Evolutionary conservation across 2,888 invertebrate species (phyloP).

Genomic region (Harpalus rufipes): DNA sequence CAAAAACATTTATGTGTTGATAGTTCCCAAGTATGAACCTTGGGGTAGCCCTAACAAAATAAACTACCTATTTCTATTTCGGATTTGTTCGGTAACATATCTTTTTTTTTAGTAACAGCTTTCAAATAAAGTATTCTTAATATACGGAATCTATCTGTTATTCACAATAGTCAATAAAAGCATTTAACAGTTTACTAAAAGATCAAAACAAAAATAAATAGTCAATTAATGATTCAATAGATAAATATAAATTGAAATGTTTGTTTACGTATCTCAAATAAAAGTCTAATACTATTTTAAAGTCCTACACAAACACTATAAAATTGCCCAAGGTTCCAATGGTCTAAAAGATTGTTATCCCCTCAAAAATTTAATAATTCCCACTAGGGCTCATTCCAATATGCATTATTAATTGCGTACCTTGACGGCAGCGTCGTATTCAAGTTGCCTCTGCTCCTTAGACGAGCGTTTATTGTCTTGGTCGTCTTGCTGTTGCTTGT

Average conservation of each 20-base stretch:
- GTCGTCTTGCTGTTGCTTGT: constrained; percentile 76
- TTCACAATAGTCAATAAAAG: constrained; percentile 40
- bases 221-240: neutral
- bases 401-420: constrained; percentile 70
- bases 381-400: no score
- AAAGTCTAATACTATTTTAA: neutral
- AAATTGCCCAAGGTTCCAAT: no score
- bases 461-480: constrained; percentile 78
- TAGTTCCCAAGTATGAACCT: no score
- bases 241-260: neutral
- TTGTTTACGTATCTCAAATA: neutral
- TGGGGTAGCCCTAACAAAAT: no score
- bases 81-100: no score
- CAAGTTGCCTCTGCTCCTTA: constrained; percentile 82
- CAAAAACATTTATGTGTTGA: no score
- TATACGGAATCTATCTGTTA: no score
- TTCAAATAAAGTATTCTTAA: no score
- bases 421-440: constrained; percentile 82
- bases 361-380: no score
- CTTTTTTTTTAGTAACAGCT: no score
- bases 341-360: no score
- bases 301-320: neutral
- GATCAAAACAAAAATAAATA: neutral
- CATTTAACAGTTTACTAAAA: constrained; percentile 1
- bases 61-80: no score